These are phyloP conservation scores for Picathartes gymnocephalus DNA, from an alignment of 2,113 vertebrate species.

Conservation along the genomic window DNA sequence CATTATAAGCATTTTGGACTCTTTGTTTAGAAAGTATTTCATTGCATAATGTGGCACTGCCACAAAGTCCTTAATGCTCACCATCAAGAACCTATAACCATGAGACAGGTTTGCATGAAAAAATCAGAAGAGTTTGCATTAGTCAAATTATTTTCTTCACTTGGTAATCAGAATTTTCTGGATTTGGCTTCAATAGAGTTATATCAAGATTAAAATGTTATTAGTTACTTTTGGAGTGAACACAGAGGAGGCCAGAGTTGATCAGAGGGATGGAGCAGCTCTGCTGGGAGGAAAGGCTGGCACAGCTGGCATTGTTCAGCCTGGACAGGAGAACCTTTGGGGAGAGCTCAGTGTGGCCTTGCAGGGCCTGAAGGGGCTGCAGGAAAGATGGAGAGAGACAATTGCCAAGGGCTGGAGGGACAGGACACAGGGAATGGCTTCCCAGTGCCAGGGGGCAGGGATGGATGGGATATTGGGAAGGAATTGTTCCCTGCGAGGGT, in stretches of 20 bases:
- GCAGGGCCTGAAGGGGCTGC: background rate
- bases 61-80: rapidly evolving
- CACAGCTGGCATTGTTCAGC: background rate
- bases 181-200: background rate
- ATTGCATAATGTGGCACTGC: background rate
- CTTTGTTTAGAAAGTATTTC: background rate
- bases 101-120: background rate
- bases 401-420: background rate
- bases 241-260: background rate
- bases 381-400: background rate
- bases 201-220: background rate
- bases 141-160: background rate
- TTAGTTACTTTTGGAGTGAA: background rate
- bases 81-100: background rate
- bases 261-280: background rate
- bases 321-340: background rate
- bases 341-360: background rate
- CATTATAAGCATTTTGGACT: background rate
- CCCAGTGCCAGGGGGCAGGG: background rate
- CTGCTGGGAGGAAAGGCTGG: background rate
- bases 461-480: background rate
- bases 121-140: background rate
- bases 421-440: background rate
- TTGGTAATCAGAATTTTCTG: background rate
- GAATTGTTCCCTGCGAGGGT: background rate